Conservation (phyloP, 2,797 vertebrate genomes). For the Nothura maculosa region DNA sequence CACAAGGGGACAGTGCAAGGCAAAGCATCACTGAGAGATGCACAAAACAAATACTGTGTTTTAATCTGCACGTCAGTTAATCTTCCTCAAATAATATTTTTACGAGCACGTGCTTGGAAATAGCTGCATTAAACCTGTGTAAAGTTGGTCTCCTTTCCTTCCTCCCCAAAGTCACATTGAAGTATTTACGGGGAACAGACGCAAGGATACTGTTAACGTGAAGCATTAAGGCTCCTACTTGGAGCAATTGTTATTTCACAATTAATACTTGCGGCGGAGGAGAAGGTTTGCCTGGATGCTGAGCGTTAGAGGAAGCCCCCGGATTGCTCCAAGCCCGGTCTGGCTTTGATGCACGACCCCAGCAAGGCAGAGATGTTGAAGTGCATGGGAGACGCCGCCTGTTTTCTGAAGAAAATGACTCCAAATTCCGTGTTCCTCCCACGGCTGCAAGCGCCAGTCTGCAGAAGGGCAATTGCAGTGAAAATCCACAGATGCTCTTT, state of each 20-base stretch:
- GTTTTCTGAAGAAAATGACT: neutral
- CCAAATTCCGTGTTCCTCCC: neutral
- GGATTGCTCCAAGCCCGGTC: neutral
- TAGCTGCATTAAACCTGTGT: neutral
- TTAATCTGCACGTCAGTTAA: conserved; percentile 10
- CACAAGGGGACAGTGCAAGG: neutral
- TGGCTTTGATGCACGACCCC: neutral
- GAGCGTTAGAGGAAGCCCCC: neutral
- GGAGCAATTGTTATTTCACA: neutral
- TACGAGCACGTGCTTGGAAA: neutral
- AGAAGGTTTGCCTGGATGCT: neutral
- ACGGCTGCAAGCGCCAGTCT: neutral
- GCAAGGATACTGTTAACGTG: neutral
- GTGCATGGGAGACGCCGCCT: neutral
- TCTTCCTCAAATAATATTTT: conserved; percentile 31
- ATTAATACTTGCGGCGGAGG: neutral
- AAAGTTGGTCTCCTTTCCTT: neutral
- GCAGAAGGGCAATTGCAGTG: neutral
- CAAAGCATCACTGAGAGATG: neutral
- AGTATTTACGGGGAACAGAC: conserved; percentile 44
- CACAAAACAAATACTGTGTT: neutral
- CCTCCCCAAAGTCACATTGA: neutral
- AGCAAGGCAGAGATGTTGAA: fast-evolving
- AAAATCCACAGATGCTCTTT: neutral
- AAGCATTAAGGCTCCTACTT: neutral